phyloP scores from a whole-genome alignment of 1,140 invertebrate genomes.

The Drosophila saltans region DNA sequence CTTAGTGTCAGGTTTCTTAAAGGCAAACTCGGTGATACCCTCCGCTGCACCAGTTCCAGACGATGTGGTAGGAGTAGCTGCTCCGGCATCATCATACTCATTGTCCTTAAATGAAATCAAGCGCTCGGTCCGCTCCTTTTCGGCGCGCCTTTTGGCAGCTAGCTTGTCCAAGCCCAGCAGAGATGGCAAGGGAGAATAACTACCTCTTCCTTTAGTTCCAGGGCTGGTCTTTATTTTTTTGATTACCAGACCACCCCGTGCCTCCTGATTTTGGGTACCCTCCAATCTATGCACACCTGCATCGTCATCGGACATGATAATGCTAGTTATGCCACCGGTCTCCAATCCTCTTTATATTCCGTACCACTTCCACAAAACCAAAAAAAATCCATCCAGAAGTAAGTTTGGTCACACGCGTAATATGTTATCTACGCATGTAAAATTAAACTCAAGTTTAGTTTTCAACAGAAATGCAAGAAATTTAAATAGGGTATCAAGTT shows the following conservation, averaged over 20 bases:
- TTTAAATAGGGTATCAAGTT: neutral
- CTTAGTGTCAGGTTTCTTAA: constrained; percentile 74
- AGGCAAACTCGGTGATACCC: constrained; percentile 70
- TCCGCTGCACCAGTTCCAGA: constrained; percentile 43
- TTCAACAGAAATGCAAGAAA: neutral
- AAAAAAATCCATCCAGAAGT: neutral
- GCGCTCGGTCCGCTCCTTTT: constrained; percentile 86
- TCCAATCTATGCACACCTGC: constrained; percentile 90
- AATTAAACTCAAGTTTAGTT: neutral
- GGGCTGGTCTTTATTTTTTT: constrained; percentile 89
- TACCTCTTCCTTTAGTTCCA: constrained; percentile 83
- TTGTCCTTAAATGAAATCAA: constrained; percentile 88
- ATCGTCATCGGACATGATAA: constrained; percentile 71
- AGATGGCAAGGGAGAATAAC: constrained; percentile 92
- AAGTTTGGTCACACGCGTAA: neutral
- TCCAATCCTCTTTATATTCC: constrained; percentile 16
- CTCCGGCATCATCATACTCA: constrained; percentile 85
- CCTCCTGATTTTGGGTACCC: constrained; percentile 86
- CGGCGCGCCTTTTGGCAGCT: constrained; percentile 89
- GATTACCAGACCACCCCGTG: constrained; percentile 91
- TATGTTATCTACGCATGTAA: neutral
- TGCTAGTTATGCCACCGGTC: constrained; percentile 13
- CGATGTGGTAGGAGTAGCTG: constrained; percentile 34
- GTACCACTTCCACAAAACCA: neutral
- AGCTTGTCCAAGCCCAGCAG: constrained; percentile 94